Evolutionary conservation across 2,797 vertebrate genomes (phyloP), one percentile per base, ranked within the genome.

Genomic region (Pangasius mekongensis): DNA sequence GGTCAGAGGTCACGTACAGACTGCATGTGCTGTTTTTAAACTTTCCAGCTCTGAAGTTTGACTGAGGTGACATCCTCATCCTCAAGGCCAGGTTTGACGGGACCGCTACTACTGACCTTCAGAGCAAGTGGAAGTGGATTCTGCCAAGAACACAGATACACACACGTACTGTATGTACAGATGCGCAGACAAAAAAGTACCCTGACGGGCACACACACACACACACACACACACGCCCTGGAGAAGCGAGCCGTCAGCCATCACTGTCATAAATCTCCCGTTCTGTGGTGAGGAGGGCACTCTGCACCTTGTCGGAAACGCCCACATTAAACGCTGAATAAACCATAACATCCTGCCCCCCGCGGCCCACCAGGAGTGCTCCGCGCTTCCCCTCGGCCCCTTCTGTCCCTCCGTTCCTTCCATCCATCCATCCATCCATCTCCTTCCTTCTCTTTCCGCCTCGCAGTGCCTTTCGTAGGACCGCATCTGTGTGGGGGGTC

Each of bases 331-430:
- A 95, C 93, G 94, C 96, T 97, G 96, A 97, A 96, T 96, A 97
- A 97, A 97, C 97, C 96, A 97, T 97, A 97, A 96, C 96, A 97
- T 97, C 97, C 97, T 97, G 96, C 96, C 96, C 95, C 86, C 77
- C 24, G 62, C 36, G 52, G 90, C 49, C 95, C 94, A 92, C 27
- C 86, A 83, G 87, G 85, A 84, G 92, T 93, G 92, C 93, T 92
- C 67, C 92, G 94, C 92, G 93, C 93, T 87, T 95, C 92, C 93
- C 94, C 92, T 90, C 56, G 18, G n/a, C 62, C 86, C 27, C 78
- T 43, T 30, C 76, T 27, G 84, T 91, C 90, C 88, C 89, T 92
- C 91, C 62, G 88, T 88, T 90, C 92, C 91, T 88, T 90, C 92
- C 91, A 69, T 88, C 86, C 85, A 91, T 86, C 89, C 67, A 84